Base-by-base conservation (phyloP, 1,140 invertebrate species). In the Lepidurus couesii region DNA sequence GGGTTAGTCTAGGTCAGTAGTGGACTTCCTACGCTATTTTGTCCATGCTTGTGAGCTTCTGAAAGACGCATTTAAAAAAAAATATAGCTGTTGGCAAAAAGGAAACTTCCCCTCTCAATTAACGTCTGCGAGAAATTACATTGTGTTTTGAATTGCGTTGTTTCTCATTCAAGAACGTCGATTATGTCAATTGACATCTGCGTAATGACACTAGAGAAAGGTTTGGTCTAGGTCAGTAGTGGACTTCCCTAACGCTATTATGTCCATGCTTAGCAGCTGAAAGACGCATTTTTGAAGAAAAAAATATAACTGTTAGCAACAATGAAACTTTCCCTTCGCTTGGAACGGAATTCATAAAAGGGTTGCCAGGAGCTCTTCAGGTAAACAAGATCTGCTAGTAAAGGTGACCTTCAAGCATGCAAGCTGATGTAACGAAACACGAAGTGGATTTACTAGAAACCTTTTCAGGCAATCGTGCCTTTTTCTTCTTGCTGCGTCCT, bases 371-470 rank as follows among this genome's bases (percentile, higher is more conserved):
- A 21, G 53, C 6, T 65, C 53, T 65, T 10, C 16, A n/a, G 6
- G 53, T 65, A 65, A 65, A 65, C 53, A 65, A 65, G 53, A 7
- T 16, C 16, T 10, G 53, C 53, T 65, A 65, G 53, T 65, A 65
- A 65, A 65, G n/a, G 53, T 65, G 53, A 65, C 53, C 53, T 65
- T 65, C 53, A 65, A 65, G 53, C 53, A 16, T 65, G 53, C 53
- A 21, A 16, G 53, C 53, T 65, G 53, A 65, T 65, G 53, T 65
- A 65, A 65, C 53, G 4, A 65, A 65, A 13, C 53, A 16, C 16
- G 53, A 65, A 65, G n/a, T 65, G 1, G 53, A 65, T 13, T 13
- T 11, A 65, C 53, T 65, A 21, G 16, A 13, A 21, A 65, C 53
- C 53, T 21, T 65, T 65, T 65, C 21, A n/a, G 53, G 53, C 6